These are phyloP conservation scores for Metopia argyrocephala DNA, from an alignment of 2,888 invertebrate species.

Conservation along the genomic window DNA sequence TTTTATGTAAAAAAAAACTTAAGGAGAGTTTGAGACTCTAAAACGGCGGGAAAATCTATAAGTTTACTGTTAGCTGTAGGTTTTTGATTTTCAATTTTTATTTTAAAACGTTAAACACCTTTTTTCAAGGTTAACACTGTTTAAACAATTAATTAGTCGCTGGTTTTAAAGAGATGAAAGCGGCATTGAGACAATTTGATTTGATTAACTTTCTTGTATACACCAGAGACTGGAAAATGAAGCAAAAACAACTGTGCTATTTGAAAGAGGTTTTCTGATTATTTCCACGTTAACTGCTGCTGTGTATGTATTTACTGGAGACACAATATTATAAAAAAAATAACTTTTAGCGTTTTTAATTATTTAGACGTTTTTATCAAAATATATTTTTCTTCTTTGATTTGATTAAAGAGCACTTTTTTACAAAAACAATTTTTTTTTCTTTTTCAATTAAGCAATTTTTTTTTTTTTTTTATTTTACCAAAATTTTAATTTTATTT, in stretches of 20 bases:
- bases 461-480: slow-evolving; percentile 47
- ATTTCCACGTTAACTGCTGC: too few species aligned
- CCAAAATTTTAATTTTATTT: slow-evolving; percentile 48
- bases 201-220: too few species aligned
- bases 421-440: slow-evolving; percentile 23
- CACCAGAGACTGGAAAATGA: too few species aligned
- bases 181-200: too few species aligned
- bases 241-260: too few species aligned
- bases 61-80: not conserved
- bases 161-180: not conserved
- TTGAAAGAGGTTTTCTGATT: too few species aligned
- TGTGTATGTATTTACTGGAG: too few species aligned
- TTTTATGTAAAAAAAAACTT: not conserved
- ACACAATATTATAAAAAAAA: not conserved
- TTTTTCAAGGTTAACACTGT: not conserved
- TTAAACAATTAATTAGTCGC: not conserved
- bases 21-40: not conserved
- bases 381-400: not conserved
- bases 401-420: not conserved
- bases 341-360: not conserved
- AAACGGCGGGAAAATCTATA: slow-evolving; percentile 40
- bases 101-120: too few species aligned
- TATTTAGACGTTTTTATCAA: slow-evolving; percentile 2
- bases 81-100: too few species aligned
- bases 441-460: slow-evolving; percentile 33